Evolutionary conservation across 2,113 vertebrate species (phyloP).

Genomic region (Camelus dromedarius): DNA sequence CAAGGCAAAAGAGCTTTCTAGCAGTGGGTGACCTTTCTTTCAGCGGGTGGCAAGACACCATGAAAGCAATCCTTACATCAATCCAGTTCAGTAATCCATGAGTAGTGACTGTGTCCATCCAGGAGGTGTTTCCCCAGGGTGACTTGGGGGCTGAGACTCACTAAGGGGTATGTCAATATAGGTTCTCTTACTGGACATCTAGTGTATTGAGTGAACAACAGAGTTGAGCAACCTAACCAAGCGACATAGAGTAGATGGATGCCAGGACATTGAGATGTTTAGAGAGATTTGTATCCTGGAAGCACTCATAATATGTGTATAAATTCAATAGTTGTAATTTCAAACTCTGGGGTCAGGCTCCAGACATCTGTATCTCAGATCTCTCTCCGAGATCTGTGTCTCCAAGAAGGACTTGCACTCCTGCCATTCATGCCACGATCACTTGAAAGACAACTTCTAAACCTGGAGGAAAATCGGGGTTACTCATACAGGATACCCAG

Average conservation of each 20-base stretch:
- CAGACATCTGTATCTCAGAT: constrained; percentile 71
- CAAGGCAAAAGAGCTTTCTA: constrained; percentile 25
- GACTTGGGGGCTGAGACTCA: background rate
- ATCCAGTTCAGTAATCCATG: background rate
- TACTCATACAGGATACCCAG: background rate
- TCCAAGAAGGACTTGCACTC: background rate
- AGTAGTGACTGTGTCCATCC: background rate
- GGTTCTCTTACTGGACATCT: background rate
- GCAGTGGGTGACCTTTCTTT: background rate
- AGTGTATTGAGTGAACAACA: background rate
- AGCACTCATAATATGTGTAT: background rate
- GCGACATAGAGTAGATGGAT: background rate
- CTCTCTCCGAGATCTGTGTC: constrained; percentile 33
- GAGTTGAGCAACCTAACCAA: background rate
- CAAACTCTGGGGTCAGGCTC: constrained; percentile 53
- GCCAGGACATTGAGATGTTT: background rate
- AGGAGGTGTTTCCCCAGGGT: background rate
- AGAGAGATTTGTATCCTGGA: background rate
- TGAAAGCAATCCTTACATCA: background rate
- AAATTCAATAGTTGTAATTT: constrained; percentile 60
- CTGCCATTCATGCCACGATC: constrained; percentile 47
- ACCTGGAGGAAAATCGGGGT: background rate
- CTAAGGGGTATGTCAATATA: background rate
- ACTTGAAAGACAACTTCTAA: constrained; percentile 48
- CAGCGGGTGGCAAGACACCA: background rate